Conservation (phyloP, 1,140 invertebrate species). For the Ectropis grisescens region DNA sequence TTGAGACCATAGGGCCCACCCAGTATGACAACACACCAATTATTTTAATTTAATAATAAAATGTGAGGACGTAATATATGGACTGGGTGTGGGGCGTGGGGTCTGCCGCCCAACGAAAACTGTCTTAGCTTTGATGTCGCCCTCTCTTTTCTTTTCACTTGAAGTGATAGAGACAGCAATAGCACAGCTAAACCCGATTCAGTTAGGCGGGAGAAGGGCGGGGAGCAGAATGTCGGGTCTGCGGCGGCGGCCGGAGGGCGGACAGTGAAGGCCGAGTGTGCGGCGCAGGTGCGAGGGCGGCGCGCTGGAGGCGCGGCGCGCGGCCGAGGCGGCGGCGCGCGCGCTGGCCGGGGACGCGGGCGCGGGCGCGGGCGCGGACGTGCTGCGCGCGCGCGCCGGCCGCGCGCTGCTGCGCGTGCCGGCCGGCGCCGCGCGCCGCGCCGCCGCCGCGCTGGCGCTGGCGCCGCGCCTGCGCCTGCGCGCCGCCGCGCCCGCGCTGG, state of each 20-base stretch:
- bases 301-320: constrained; percentile 3
- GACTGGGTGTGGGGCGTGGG: no score
- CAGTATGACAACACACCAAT: no score
- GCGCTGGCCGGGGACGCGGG: constrained; percentile 3
- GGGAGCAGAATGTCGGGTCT: constrained; percentile 8
- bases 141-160: no score
- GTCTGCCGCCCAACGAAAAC: no score
- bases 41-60: not conserved
- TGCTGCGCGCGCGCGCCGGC: not conserved
- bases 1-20: no score
- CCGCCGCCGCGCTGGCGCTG: not conserved
- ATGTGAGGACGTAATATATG: not conserved
- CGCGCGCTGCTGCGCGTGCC: constrained; percentile 1
- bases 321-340: constrained; percentile 6
- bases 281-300: constrained; percentile 7
- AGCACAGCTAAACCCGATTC: no score
- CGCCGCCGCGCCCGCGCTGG: not conserved
- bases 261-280: constrained; percentile 12
- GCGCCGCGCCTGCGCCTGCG: not conserved
- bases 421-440: not conserved
- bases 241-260: constrained; percentile 9
- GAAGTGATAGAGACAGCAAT: no score
- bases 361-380: constrained; percentile 4
- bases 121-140: no score
- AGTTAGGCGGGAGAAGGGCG: no score